A percentile compares a stretch with the other conserved stretches of the same genome.
Conservation (phyloP, 2,113 vertebrate species). For the Petrocephalus microphthalmus region DNA sequence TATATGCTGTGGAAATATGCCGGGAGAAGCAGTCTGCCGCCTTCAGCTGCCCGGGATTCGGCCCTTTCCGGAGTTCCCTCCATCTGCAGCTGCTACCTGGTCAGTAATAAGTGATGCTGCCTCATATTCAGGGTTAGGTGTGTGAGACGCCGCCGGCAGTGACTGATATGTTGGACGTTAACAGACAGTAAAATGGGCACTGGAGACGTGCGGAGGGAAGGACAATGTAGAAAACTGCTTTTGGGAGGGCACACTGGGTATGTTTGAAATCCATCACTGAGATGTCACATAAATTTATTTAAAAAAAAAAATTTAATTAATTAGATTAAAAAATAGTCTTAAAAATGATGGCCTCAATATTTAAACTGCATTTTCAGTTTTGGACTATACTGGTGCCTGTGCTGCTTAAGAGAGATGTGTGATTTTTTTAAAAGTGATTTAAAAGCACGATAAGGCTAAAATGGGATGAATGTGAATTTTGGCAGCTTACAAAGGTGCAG, state of each 20-base stretch:
- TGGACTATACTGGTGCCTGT: slow-evolving; percentile 34
- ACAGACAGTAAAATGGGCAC: slow-evolving; percentile 15
- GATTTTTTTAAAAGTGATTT: too few relatives aligned
- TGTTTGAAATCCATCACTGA: background rate
- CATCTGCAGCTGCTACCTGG: slow-evolving; percentile 56
- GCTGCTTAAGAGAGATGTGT: slow-evolving; percentile 16
- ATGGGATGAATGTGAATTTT: background rate
- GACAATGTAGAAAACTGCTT: background rate
- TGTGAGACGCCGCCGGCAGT: slow-evolving; percentile 25
- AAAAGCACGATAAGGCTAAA: background rate
- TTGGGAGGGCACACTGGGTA: background rate
- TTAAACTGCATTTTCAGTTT: background rate
- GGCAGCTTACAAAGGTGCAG: background rate
- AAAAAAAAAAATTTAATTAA: too few relatives aligned
- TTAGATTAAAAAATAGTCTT: background rate
- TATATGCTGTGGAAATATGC: slow-evolving; percentile 73
- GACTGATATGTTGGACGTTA: slow-evolving; percentile 18
- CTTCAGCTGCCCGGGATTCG: background rate
- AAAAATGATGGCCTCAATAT: background rate
- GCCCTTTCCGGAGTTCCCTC: background rate
- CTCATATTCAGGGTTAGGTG: slow-evolving; percentile 30
- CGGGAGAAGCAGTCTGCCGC: slow-evolving; percentile 34
- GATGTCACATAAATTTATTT: too few relatives aligned
- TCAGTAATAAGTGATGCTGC: slow-evolving; percentile 43
- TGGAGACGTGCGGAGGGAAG: background rate